A percentile compares a stretch with the other conserved stretches of the same genome.
Conservation (phyloP, 2,797 vertebrate species). For the Microhierax caerulescens region DNA sequence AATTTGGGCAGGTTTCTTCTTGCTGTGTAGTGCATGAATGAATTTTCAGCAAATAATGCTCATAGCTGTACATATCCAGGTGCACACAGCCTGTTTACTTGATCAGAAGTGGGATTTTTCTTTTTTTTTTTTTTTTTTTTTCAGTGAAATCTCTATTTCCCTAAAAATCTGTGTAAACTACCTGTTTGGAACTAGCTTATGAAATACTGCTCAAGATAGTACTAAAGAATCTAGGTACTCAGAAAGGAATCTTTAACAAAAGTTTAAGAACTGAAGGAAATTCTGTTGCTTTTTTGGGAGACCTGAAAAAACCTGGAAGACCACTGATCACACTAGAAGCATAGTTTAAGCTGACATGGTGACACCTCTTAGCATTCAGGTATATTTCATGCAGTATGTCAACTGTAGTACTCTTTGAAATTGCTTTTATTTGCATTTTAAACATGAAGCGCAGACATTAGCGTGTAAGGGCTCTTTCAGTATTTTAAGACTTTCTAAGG, state of each 20-base stretch:
- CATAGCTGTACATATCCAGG: background rate
- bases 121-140: background rate
- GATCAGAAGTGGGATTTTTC: background rate
- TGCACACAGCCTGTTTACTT: background rate
- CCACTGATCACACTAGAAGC: background rate
- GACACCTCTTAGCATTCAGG: background rate
- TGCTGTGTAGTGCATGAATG: accelerated
- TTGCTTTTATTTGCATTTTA: background rate
- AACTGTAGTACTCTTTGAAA: background rate
- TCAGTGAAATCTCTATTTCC: background rate
- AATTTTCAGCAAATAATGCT: background rate
- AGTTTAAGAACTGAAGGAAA: background rate
- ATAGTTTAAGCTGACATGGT: background rate
- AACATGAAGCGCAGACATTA: background rate
- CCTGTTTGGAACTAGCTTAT: background rate
- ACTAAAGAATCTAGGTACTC: background rate
- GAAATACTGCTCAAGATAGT: background rate
- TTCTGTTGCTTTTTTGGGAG: background rate
- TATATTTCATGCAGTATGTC: background rate
- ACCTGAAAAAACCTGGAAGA: background rate
- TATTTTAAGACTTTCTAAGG: background rate
- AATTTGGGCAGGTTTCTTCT: background rate
- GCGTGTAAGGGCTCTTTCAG: background rate
- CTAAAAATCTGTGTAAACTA: background rate
- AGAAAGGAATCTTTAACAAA: background rate